Percentiles rank a stretch among this genome's conserved stretches.
Evolutionary conservation across 2,797 vertebrate genomes (phyloP).

Genomic region (Chelmon rostratus): DNA sequence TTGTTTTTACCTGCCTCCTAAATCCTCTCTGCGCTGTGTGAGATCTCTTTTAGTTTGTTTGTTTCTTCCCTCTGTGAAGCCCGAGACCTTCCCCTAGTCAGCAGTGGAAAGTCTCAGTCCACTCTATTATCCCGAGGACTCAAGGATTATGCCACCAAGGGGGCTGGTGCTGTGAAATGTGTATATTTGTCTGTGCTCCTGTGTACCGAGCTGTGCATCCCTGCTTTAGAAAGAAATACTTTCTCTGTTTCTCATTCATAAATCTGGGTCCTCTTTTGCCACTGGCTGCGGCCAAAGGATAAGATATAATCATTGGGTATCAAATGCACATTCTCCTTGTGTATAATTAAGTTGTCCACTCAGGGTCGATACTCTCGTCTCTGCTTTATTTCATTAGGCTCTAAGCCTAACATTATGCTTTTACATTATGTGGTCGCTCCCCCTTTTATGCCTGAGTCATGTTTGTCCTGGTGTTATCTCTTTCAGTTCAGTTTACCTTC

Average conservation of each 20-base stretch:
- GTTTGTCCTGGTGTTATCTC: slow-evolving; percentile 62
- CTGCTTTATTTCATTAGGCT: slow-evolving; percentile 75
- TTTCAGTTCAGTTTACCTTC: slow-evolving; percentile 70
- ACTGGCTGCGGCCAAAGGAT: slow-evolving; percentile 56
- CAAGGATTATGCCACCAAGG: slow-evolving; percentile 59
- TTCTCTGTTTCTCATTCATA: slow-evolving; percentile 67
- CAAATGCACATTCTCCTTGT: slow-evolving; percentile 70
- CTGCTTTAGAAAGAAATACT: slow-evolving; percentile 23
- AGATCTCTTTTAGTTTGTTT: slow-evolving; percentile 65
- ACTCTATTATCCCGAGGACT: slow-evolving; percentile 61
- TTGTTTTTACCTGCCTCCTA: slow-evolving; percentile 38
- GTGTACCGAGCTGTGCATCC: slow-evolving; percentile 50
- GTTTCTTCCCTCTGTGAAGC: slow-evolving; percentile 50
- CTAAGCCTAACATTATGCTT: slow-evolving; percentile 59
- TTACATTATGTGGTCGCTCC: slow-evolving; percentile 58
- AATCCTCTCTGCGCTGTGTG: slow-evolving; percentile 54
- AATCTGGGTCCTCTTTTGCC: slow-evolving; percentile 60
- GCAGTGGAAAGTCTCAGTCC: slow-evolving; percentile 59
- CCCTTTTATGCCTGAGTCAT: slow-evolving; percentile 49
- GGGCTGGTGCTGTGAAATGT: slow-evolving; percentile 61
- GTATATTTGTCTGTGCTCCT: slow-evolving; percentile 57
- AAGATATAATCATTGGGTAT: slow-evolving; percentile 69
- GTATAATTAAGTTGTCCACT: slow-evolving; percentile 85
- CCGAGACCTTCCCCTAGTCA: slow-evolving; percentile 58
- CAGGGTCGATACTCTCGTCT: slow-evolving; percentile 77